These are phyloP conservation scores for Metopia argyrocephala DNA, from an alignment of 2,888 invertebrate species.

Conservation along the genomic window DNA sequence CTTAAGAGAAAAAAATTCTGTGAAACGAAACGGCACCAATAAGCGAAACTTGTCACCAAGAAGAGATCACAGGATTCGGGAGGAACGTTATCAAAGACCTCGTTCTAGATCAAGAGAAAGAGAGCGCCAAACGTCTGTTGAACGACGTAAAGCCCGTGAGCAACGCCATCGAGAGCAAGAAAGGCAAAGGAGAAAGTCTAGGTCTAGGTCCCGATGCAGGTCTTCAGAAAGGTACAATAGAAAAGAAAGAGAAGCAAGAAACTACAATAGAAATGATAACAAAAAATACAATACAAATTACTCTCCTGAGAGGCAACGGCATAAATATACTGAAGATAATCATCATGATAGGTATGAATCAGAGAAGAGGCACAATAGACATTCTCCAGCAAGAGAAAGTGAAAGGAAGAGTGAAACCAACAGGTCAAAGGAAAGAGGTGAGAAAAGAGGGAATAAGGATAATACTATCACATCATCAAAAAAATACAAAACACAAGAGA, in stretches of 20 bases:
- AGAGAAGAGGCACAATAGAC: constrained; percentile 43
- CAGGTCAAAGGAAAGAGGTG: neutral
- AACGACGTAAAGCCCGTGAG: constrained; percentile 69
- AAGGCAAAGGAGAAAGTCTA: constrained; percentile 25
- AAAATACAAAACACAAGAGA: constrained; percentile 21
- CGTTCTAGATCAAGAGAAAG: constrained; percentile 12
- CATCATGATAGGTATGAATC: constrained; percentile 10
- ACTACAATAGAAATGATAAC: constrained; percentile 34
- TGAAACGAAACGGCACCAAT: neutral
- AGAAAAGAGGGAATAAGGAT: neutral
- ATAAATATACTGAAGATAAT: no score
- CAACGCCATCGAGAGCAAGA: constrained; percentile 68
- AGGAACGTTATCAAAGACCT: neutral
- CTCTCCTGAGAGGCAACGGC: constrained; percentile 48
- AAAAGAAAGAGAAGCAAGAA: neutral
- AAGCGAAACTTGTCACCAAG: neutral
- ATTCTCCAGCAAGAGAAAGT: constrained; percentile 14
- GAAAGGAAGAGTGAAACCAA: neutral
- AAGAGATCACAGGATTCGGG: constrained; percentile 13
- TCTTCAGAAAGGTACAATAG: neutral
- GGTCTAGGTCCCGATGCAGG: constrained; percentile 21
- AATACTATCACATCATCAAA: neutral
- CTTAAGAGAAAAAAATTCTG: constrained; percentile 60
- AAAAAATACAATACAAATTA: constrained; percentile 32
- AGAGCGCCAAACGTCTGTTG: constrained; percentile 60